Conservation (phyloP, 2,113 vertebrate species). For the Aegithalos caudatus region DNA sequence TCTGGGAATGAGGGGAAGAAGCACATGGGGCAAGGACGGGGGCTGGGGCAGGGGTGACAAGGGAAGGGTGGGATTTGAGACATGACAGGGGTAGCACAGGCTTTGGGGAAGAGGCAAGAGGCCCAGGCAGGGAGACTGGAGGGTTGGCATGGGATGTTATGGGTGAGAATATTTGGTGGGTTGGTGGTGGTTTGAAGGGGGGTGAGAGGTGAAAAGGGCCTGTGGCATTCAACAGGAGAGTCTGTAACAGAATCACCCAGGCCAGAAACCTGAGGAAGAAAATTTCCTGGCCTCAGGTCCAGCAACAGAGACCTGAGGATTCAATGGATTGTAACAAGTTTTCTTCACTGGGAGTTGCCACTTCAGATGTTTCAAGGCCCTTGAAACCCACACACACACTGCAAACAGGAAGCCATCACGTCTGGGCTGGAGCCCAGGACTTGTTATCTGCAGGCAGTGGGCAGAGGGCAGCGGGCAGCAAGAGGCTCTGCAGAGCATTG, state of each 20-base stretch:
- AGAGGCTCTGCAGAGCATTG: not conserved
- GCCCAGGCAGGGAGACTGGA: not conserved
- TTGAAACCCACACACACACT: accelerated
- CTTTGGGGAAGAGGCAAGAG: not conserved
- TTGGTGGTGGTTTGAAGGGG: not conserved
- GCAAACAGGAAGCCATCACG: not conserved
- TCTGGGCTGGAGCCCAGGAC: accelerated
- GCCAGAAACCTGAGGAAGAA: not conserved
- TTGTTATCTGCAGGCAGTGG: not conserved
- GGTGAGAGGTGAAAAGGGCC: not conserved
- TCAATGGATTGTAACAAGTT: not conserved
- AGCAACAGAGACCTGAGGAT: not conserved
- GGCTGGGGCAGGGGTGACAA: not conserved
- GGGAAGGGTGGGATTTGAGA: not conserved
- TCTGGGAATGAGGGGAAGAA: not conserved
- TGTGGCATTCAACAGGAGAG: not conserved
- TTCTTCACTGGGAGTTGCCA: not conserved
- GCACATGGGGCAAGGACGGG: not conserved
- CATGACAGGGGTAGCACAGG: not conserved
- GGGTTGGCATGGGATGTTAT: accelerated
- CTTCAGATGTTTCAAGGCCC: not conserved
- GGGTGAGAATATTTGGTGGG: not conserved
- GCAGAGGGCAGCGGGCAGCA: not conserved
- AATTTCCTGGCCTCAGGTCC: not conserved
- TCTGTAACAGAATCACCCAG: not conserved